These are phyloP conservation scores for Diloba caeruleocephala DNA, from an alignment of 2,888 invertebrate species.

Conservation along the genomic window DNA sequence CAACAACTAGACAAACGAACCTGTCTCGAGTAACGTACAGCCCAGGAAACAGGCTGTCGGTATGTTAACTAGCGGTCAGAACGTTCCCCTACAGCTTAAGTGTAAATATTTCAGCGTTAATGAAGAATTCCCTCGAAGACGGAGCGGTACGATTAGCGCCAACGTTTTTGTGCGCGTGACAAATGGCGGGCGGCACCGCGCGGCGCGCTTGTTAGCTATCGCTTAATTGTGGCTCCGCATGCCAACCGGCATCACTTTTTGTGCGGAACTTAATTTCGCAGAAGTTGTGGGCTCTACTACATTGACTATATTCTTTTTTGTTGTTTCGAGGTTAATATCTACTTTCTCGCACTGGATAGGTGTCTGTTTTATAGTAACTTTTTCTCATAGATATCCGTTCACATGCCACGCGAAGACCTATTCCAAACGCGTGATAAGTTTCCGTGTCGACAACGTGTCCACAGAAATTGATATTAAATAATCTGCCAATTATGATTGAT, in stretches of 20 bases:
- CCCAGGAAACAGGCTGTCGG: constrained; percentile 17
- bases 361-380: too few relatives aligned
- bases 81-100: constrained; percentile 9
- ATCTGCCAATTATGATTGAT: too few relatives aligned
- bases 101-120: constrained; percentile 47
- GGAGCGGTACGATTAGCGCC: constrained; percentile 46
- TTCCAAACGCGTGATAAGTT: too few relatives aligned
- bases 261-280: constrained; percentile 17
- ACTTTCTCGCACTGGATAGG: too few relatives aligned
- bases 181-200: constrained; percentile 45
- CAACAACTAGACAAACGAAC: constrained; percentile 33
- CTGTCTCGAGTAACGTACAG: constrained; percentile 6
- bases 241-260: constrained; percentile 41
- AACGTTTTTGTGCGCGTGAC: constrained; percentile 54
- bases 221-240: constrained; percentile 52
- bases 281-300: constrained; percentile 1
- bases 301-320: too few relatives aligned
- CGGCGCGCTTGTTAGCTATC: constrained; percentile 45
- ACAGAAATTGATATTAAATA: too few relatives aligned
- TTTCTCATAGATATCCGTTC: too few relatives aligned
- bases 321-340: too few relatives aligned
- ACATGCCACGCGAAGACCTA: too few relatives aligned
- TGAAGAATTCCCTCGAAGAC: constrained; percentile 54
- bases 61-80: constrained; percentile 39
- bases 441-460: too few relatives aligned